Evolutionary conservation across 2,888 invertebrate species (phyloP).

Genomic region (Acanthosepion lycidas): DNA sequence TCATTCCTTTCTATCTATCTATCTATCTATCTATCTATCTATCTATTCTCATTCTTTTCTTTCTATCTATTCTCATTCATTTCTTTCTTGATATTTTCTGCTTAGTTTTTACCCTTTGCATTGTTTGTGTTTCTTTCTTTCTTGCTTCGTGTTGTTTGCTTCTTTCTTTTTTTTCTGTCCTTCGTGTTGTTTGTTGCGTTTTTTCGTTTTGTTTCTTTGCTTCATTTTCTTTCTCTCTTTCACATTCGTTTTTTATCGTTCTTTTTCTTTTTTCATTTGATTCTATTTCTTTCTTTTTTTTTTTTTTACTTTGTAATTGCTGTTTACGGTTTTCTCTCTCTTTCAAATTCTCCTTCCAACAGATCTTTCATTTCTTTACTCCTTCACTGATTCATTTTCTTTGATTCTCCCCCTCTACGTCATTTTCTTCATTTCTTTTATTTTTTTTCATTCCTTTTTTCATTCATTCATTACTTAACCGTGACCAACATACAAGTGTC

Average conservation of each 20-base stretch:
- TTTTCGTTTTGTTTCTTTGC: not conserved
- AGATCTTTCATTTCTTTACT: not conserved
- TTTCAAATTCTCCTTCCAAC: not conserved
- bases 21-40: too few relatives aligned
- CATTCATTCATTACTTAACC: not conserved
- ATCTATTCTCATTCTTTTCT: too few relatives aligned
- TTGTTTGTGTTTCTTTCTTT: not conserved
- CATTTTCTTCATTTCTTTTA: not conserved
- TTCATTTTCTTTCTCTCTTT: not conserved
- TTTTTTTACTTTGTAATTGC: too few relatives aligned
- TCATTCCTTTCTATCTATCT: too few relatives aligned
- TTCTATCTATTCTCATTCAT: too few relatives aligned
- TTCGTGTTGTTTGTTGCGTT: not conserved
- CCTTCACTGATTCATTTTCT: too few relatives aligned
- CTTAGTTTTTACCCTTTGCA: too few relatives aligned
- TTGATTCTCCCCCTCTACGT: not conserved
- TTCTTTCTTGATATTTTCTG: too few relatives aligned
- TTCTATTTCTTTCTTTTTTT: not conserved
- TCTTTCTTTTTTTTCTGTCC: not conserved
- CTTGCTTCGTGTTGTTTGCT: not conserved
- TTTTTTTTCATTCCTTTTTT: not conserved
- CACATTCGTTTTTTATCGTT: not conserved
- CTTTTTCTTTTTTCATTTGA: not conserved
- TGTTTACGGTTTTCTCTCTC: too few relatives aligned
- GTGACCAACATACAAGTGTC: not conserved